A percentile compares a stretch with the other conserved stretches of the same genome.
phyloP scores from a whole-genome alignment of 2,113 vertebrate species.

The Ctenodactylus gundi region DNA sequence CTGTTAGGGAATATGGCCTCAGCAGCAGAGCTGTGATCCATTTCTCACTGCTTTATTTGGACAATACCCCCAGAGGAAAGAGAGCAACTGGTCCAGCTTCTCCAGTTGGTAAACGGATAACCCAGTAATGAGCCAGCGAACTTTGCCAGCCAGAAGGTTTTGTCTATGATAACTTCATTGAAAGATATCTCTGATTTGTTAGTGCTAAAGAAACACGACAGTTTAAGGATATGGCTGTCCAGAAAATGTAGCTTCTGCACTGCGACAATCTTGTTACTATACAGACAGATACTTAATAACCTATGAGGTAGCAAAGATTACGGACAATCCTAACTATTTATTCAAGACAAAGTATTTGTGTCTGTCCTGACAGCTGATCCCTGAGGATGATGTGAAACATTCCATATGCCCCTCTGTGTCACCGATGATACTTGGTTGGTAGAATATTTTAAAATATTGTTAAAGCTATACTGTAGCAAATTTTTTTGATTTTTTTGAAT shows the following conservation, averaged over 20 bases:
- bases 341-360: not conserved
- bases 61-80: not conserved
- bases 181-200: not conserved
- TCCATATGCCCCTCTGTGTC: not conserved
- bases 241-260: not conserved
- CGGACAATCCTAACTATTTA: not conserved
- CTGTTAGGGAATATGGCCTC: not conserved
- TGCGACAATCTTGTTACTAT: not conserved
- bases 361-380: not conserved
- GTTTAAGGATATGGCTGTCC: not conserved
- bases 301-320: not conserved
- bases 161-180: not conserved
- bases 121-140: not conserved
- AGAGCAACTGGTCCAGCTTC: not conserved
- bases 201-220: not conserved
- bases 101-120: not conserved
- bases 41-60: not conserved
- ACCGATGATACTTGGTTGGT: not conserved
- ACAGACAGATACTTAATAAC: not conserved
- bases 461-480: not conserved
- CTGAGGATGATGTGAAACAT: too few relatives aligned
- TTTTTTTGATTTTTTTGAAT: not conserved
- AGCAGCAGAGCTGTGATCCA: not conserved
- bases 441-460: not conserved
- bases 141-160: not conserved